Evolutionary conservation across 2,113 vertebrate species (phyloP), one percentile per base, ranked within the genome.

Genomic region (Festucalex cinctus): DNA sequence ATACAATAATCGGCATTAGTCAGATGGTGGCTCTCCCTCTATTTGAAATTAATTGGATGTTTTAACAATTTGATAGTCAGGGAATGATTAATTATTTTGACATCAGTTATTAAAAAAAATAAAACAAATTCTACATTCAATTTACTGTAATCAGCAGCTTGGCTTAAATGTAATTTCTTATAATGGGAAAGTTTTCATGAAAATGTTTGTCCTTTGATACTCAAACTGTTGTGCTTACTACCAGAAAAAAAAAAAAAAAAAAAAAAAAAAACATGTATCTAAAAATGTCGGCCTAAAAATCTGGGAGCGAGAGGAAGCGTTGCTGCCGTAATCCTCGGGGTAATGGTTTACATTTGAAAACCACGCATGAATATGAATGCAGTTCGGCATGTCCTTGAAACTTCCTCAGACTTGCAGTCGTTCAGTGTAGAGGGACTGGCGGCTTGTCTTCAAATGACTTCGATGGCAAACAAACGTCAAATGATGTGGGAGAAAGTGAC

Each of bases 321-420:
- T 75, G 66, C 73, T 70, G 49, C 76, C 32, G 66, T 69, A 87
- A 85, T 85, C 87, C 83, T 69, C 43, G 49, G 72, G 82, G 70
- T 76, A 80, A 85, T 83, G 63, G 59, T 83, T 86, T 78, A 85
- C 71, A 87, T 83, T 79, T 81, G 76, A 75, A 82, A 71, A 73
- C 71, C 62, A 74, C 6, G 63, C 77, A 83, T 84, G 76, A 87
- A 87, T 87, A 77, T 69, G 66, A 85, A 87, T 74, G 69, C 63
- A 65, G 68, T 58, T 74, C 77, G 66, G 61, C n/a, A 8, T 71
- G 83, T 85, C 85, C 83, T 85, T 88, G 77, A 77, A 75, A 82
- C 79, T 76, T 66, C 43, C 53, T 56, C 59, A 28, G 74, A 76
- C 73, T 74, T 73, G 39, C 60, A 78, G 60, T 74, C 28, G 32